Evolutionary conservation across 2,797 vertebrate species (phyloP).

Genomic region (Enteromius argenteus): DNA sequence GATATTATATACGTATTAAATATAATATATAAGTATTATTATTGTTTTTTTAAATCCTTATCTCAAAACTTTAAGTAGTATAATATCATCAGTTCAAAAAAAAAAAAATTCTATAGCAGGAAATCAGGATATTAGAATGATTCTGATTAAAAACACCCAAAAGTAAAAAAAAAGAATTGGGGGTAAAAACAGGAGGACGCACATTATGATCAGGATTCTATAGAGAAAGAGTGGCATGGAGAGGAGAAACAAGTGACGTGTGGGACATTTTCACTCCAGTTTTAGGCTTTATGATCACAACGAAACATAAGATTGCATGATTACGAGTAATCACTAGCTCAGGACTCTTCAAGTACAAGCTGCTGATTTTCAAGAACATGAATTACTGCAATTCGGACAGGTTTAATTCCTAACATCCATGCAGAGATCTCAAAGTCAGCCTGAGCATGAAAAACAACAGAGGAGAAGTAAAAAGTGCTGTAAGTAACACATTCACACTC

Average conservation of each 20-base stretch:
- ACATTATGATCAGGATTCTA: background rate
- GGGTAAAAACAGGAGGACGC: background rate
- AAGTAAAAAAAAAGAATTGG: background rate
- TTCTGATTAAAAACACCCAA: background rate
- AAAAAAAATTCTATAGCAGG: no score
- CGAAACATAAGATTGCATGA: slow-evolving; percentile 9
- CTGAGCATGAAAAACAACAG: slow-evolving; percentile 9
- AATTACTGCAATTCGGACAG: background rate
- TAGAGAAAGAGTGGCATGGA: background rate
- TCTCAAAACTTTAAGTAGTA: no score
- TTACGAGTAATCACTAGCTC: slow-evolving; percentile 15
- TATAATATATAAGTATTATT: no score
- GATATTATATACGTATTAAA: no score
- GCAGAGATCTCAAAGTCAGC: slow-evolving; percentile 11
- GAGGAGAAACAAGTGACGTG: slow-evolving; percentile 7
- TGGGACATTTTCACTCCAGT: background rate
- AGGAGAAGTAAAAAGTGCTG: slow-evolving; percentile 16
- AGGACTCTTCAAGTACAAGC: background rate
- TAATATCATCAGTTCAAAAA: no score
- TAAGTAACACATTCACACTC: slow-evolving; percentile 33
- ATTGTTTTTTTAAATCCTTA: no score
- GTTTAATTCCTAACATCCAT: slow-evolving; percentile 19
- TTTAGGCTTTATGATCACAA: background rate
- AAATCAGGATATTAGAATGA: no score
- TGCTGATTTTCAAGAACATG: slow-evolving; percentile 15